A percentile compares a stretch with the other conserved stretches of the same genome.
phyloP scores from a whole-genome alignment of 2,113 vertebrate species.

The Microcebus ravelobensis region DNA sequence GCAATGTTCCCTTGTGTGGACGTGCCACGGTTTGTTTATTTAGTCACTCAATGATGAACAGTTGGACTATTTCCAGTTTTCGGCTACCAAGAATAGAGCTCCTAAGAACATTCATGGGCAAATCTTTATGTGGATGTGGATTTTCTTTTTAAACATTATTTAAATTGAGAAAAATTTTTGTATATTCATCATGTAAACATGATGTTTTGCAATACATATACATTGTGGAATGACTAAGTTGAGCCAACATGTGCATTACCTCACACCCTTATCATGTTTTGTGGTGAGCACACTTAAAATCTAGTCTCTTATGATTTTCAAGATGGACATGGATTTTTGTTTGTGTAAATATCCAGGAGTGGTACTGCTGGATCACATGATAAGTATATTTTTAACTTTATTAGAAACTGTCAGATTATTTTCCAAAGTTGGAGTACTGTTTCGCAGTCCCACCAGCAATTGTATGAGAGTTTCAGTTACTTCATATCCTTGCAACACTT shows the following conservation, averaged over 20 bases:
- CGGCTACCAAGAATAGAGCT: slow-evolving; percentile 14
- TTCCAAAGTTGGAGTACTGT: not conserved
- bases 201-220: not conserved
- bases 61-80: not conserved
- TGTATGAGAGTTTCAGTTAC: not conserved
- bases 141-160: not conserved
- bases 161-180: not conserved
- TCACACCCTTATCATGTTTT: not conserved
- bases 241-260: not conserved
- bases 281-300: not conserved
- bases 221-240: not conserved
- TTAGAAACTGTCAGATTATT: not conserved
- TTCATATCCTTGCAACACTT: not conserved
- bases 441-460: not conserved
- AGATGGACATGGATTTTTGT: not conserved
- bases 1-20: no score
- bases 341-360: not conserved
- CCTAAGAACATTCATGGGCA: not conserved
- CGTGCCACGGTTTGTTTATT: not conserved
- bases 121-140: not conserved
- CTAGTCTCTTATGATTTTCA: not conserved
- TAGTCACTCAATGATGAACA: not conserved
- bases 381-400: slow-evolving; percentile 3
- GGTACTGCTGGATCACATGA: not conserved
- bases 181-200: not conserved